Percentiles rank a stretch among this genome's conserved stretches.
Evolutionary conservation across 2,888 invertebrate species (phyloP).

Genomic region (Agrotis ipsilon): DNA sequence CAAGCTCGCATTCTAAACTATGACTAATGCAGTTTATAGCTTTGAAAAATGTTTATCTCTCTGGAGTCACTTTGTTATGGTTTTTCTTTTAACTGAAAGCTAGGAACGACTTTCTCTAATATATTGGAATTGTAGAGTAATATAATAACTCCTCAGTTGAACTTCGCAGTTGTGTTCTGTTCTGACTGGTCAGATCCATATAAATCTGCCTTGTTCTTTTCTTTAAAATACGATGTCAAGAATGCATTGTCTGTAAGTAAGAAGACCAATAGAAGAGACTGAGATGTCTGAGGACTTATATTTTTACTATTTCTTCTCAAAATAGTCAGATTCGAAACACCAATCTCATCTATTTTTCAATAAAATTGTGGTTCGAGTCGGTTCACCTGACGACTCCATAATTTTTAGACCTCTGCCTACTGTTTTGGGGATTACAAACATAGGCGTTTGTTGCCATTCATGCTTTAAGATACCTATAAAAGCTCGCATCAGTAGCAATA

Average conservation of each 20-base stretch:
- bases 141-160: background rate
- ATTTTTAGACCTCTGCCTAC: too few relatives aligned
- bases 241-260: background rate
- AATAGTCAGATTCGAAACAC: background rate
- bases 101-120: background rate
- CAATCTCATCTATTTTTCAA: background rate
- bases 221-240: background rate
- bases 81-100: slow-evolving; percentile 23
- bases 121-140: background rate
- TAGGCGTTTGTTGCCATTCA: too few relatives aligned
- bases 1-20: slow-evolving; percentile 58
- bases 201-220: background rate
- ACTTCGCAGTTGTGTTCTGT: too few relatives aligned
- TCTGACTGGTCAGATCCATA: too few relatives aligned
- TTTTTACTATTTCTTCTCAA: background rate
- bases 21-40: slow-evolving; percentile 58
- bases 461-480: too few relatives aligned
- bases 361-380: too few relatives aligned
- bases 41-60: slow-evolving; percentile 41
- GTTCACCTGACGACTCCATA: too few relatives aligned
- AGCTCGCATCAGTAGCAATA: background rate
- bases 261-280: too few relatives aligned
- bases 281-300: background rate
- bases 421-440: too few relatives aligned
- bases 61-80: slow-evolving; percentile 14